phyloP scores from a whole-genome alignment of 1,140 invertebrate genomes.

The Rhynchophorus ferrugineus region DNA sequence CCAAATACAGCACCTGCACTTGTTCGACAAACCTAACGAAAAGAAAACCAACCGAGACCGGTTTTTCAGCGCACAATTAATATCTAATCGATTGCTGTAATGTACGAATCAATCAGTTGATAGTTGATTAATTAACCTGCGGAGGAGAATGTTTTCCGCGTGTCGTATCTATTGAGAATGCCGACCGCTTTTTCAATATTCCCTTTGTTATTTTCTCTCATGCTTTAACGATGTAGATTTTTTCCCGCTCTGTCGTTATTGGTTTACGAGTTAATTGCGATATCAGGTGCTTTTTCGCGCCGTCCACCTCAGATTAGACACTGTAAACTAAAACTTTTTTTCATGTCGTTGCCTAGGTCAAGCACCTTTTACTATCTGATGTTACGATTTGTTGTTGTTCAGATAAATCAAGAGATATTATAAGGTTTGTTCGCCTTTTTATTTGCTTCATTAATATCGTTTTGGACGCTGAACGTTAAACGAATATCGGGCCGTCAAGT shows the following conservation, averaged over 20 bases:
- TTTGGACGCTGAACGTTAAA: no score
- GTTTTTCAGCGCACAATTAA: conserved; percentile 2
- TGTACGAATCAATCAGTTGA: conserved; percentile 11
- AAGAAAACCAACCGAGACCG: conserved; percentile 5
- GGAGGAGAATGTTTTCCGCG: conserved; percentile 7
- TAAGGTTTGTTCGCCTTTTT: no score
- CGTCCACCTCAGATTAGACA: neutral
- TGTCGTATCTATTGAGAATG: conserved; percentile 1
- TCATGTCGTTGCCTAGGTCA: neutral
- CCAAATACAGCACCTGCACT: conserved; percentile 3
- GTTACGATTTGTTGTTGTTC: neutral
- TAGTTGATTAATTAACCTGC: conserved; percentile 6
- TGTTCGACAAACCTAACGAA: neutral
- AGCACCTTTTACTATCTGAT: neutral
- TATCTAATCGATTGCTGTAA: conserved; percentile 10
- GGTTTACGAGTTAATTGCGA: neutral
- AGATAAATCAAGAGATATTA: neutral
- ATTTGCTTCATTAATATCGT: no score
- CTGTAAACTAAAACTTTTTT: neutral
- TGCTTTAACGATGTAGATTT: neutral
- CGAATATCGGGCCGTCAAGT: no score
- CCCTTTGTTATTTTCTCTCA: conserved; percentile 1
- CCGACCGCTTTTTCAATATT: conserved; percentile 1
- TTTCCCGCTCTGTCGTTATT: neutral
- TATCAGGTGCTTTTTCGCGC: neutral